phyloP scores from a whole-genome alignment of 2,113 vertebrate species.

The Nannospalax galili region DNA sequence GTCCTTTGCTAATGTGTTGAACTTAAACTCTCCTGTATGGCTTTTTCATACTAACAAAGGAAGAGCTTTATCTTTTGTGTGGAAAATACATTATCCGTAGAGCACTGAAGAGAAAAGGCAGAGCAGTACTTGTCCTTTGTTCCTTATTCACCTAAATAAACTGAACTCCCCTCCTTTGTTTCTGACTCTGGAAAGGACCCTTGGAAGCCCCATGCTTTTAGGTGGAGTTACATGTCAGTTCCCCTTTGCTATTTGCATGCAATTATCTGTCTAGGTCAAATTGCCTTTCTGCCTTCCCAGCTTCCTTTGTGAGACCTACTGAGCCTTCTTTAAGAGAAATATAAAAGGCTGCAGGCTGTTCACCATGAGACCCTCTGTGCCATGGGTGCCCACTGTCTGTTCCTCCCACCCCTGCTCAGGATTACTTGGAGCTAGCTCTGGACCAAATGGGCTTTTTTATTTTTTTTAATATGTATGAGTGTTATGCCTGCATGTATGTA shows the following conservation, averaged over 20 bases:
- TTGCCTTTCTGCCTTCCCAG: neutral
- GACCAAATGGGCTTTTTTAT: too few relatives aligned
- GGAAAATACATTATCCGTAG: neutral
- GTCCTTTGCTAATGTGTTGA: neutral
- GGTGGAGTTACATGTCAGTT: neutral
- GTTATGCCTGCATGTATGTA: too few relatives aligned
- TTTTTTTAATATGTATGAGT: too few relatives aligned
- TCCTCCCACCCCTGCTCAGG: neutral
- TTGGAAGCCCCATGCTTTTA: neutral
- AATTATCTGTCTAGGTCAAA: constrained; percentile 27
- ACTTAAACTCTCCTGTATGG: neutral
- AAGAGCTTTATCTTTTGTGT: neutral
- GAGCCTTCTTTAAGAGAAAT: constrained; percentile 20
- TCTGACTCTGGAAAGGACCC: neutral
- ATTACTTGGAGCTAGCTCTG: neutral
- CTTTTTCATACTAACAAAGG: neutral
- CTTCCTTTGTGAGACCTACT: neutral
- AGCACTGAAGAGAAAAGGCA: neutral
- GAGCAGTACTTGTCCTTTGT: neutral
- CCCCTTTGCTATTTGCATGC: neutral
- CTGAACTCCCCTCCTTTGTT: neutral
- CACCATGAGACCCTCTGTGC: neutral
- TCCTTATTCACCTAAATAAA: constrained; percentile 7
- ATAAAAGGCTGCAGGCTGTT: neutral
- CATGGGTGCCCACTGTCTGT: neutral